Conservation (phyloP, 2,888 invertebrate species). For the Mythimna lalbum region DNA sequence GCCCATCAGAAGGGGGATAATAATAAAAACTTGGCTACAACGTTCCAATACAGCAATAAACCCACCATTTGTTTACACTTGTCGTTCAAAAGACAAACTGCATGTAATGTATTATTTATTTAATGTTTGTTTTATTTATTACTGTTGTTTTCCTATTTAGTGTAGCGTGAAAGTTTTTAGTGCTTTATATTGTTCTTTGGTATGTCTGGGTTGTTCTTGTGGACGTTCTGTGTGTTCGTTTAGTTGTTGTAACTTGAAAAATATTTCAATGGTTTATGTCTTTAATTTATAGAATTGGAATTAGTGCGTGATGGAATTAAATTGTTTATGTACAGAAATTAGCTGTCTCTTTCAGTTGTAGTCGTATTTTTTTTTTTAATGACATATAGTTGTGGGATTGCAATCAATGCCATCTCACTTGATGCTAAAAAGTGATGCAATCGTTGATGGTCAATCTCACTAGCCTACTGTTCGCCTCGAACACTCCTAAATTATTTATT, state of each 20-base stretch:
- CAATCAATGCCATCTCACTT: no score
- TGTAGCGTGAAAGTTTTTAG: slow-evolving; percentile 58
- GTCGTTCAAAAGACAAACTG: slow-evolving; percentile 64
- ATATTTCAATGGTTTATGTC: slow-evolving; percentile 3
- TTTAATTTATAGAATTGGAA: not conserved
- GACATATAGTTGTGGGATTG: no score
- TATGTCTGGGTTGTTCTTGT: slow-evolving; percentile 9
- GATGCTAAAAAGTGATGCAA: no score
- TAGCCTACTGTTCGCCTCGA: no score
- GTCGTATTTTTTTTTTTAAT: no score
- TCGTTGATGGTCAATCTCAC: no score
- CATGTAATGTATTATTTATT: slow-evolving; percentile 62
- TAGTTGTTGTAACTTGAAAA: not conserved
- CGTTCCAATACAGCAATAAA: slow-evolving; percentile 53
- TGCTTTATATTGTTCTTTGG: slow-evolving; percentile 11
- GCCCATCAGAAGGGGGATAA: slow-evolving; percentile 53
- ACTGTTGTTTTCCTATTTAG: slow-evolving; percentile 36
- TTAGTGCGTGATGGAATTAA: no score
- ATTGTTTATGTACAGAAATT: no score
- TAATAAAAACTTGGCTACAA: slow-evolving; percentile 47
- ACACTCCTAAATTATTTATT: no score
- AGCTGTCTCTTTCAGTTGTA: no score
- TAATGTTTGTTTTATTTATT: slow-evolving; percentile 62
- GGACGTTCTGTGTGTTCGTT: not conserved
- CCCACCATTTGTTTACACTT: slow-evolving; percentile 64